These are phyloP conservation scores for Oplegnathus fasciatus DNA, from an alignment of 2,113 vertebrate genomes.

Conservation along the genomic window DNA sequence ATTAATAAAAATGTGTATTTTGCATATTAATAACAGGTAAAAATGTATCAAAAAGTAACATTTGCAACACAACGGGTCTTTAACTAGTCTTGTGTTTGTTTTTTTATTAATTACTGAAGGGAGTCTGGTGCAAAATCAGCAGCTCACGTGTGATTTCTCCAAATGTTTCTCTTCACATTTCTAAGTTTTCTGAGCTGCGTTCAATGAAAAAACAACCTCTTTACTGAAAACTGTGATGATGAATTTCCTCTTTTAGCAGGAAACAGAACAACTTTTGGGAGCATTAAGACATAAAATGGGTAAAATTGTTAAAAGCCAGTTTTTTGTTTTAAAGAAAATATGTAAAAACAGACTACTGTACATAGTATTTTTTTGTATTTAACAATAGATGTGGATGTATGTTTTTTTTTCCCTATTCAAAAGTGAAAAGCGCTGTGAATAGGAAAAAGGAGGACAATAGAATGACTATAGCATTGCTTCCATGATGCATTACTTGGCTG, in stretches of 20 bases:
- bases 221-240: neutral
- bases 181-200: neutral
- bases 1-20: neutral
- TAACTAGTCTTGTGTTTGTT: neutral
- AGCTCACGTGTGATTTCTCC: neutral
- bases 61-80: neutral
- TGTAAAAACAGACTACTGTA: neutral
- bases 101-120: neutral
- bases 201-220: neutral
- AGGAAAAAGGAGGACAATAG: slow-evolving; percentile 22
- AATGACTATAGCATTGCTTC: slow-evolving; percentile 59
- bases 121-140: slow-evolving; percentile 10
- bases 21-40: neutral
- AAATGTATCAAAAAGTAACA: neutral
- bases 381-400: neutral
- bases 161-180: neutral
- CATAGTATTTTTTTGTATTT: neutral
- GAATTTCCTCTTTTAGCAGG: neutral
- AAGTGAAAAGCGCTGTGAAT: slow-evolving; percentile 19
- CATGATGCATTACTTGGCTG: slow-evolving; percentile 62
- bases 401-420: neutral
- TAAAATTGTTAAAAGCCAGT: too few relatives aligned
- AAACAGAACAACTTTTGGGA: neutral
- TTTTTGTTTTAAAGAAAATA: neutral
- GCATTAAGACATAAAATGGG: neutral